These are phyloP conservation scores for Nestor notabilis DNA, from an alignment of 2,113 vertebrate species.

Conservation along the genomic window DNA sequence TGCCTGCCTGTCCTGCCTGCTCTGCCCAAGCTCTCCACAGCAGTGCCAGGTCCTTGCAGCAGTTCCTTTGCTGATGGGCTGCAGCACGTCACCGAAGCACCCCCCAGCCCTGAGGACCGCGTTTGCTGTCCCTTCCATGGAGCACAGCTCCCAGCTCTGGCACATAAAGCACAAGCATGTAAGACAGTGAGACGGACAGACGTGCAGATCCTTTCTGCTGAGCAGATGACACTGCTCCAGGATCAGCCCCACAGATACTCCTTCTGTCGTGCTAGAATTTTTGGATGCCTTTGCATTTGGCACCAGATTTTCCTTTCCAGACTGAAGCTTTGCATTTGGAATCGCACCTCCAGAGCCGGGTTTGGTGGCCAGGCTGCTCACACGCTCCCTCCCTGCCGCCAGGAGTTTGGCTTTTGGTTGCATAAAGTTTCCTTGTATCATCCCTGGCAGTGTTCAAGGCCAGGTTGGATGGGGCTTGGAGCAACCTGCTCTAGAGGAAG, in stretches of 20 bases:
- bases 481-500: neutral
- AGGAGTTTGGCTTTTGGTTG: neutral
- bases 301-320: conserved; percentile 38
- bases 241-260: neutral
- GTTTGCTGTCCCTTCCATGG: rapidly evolving
- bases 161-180: neutral
- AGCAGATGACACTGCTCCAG: neutral
- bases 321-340: conserved; percentile 44
- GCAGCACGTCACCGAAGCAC: rapidly evolving
- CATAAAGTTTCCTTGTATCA: neutral
- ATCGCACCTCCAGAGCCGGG: conserved; percentile 31
- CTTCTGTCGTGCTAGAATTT: conserved; percentile 47
- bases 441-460: neutral
- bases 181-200: neutral
- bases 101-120: neutral
- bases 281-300: conserved; percentile 46
- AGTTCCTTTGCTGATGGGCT: neutral
- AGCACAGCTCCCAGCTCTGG: neutral
- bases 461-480: neutral
- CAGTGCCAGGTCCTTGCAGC: rapidly evolving
- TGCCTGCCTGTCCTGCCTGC: neutral
- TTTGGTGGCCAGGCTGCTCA: conserved; percentile 62
- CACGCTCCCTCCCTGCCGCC: neutral
- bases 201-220: neutral
- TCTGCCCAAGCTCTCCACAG: neutral